Base-by-base conservation (phyloP, 2,113 vertebrate genomes). In the Tauraco erythrolophus region DNA sequence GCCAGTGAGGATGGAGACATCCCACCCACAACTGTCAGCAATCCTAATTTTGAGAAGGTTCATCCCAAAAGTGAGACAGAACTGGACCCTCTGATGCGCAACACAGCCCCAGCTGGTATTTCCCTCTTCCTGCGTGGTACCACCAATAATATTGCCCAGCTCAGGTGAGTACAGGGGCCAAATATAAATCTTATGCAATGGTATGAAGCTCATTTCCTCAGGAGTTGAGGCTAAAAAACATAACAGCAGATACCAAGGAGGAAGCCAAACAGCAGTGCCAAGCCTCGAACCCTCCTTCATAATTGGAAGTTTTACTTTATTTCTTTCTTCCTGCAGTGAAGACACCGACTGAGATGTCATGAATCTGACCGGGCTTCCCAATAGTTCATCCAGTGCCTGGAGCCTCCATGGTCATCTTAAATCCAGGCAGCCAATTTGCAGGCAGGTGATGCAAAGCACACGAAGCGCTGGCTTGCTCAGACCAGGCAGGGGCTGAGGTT, bases 351-450 rank as follows among this genome's bases (percentile, higher is more conserved):
- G 83, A 92, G 89, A 92, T 94, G 89, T 95, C 95, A 95, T 45
- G 72, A 57, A 90, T 75, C 53, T 2, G 19, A 51, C 19, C 0
- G 1, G 53, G 57, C 61, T 94, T 80, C 56, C 86, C 80, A 72
- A 88, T 25, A 53, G 76, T 51, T 83, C 75, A n/a, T n/a, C 82
- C 88, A 82, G 89, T 5, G 6, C 62, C 92, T 65, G 0, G 0
- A 72, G 89, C 95, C 95, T 76, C 92, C 3, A 81, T 81, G 81
- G 90, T 94, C 94, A 90, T 92, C 90, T 92, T 17, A 56, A 82
- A 92, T 89, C 70, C 95, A 91, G 58, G 74, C 87, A 80, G 87
- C 58, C 95, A 91, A 86, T 96, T 94, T 88, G 71, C 92, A 86
- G 76, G 54, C 79, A 77, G 50, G 58, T 31, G 14, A 84, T 27